Evolutionary conservation across 1,140 invertebrate species (phyloP).

Genomic region (Diabrotica virgifera): DNA sequence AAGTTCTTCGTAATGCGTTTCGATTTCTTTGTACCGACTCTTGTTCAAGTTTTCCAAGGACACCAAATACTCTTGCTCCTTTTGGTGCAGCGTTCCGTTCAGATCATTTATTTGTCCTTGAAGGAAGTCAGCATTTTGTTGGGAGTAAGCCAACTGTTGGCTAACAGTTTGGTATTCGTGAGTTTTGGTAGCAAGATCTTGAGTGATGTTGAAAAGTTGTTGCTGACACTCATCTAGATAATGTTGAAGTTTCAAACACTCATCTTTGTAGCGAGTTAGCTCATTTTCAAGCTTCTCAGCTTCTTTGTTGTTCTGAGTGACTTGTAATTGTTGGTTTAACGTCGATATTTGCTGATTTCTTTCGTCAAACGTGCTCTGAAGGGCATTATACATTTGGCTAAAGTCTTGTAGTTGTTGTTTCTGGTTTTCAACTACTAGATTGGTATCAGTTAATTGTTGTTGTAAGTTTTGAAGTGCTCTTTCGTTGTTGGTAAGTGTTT

Average conservation of each 20-base stretch:
- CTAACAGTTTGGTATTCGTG: conserved; percentile 23
- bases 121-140: conserved; percentile 20
- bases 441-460: conserved; percentile 17
- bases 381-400: conserved; percentile 6
- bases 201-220: conserved; percentile 17
- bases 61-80: conserved; percentile 30
- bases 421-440: conserved; percentile 18
- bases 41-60: conserved; percentile 28
- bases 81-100: conserved; percentile 22
- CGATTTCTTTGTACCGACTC: conserved; percentile 24
- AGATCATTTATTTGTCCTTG: conserved; percentile 29
- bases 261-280: conserved; percentile 20
- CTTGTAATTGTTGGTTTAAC: conserved; percentile 20
- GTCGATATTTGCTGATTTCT: conserved; percentile 24
- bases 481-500: conserved; percentile 1
- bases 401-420: conserved; percentile 25
- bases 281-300: conserved; percentile 19
- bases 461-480: not conserved
- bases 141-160: conserved; percentile 28
- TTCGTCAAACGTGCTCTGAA: conserved; percentile 25
- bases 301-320: conserved; percentile 23
- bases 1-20: conserved; percentile 37
- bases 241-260: conserved; percentile 19
- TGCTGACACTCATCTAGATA: conserved; percentile 17
- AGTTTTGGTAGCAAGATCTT: conserved; percentile 21